Evolutionary conservation across 1,140 invertebrate species (phyloP), one percentile per base, ranked within the genome.

Genomic region (Eumeta japonica): DNA sequence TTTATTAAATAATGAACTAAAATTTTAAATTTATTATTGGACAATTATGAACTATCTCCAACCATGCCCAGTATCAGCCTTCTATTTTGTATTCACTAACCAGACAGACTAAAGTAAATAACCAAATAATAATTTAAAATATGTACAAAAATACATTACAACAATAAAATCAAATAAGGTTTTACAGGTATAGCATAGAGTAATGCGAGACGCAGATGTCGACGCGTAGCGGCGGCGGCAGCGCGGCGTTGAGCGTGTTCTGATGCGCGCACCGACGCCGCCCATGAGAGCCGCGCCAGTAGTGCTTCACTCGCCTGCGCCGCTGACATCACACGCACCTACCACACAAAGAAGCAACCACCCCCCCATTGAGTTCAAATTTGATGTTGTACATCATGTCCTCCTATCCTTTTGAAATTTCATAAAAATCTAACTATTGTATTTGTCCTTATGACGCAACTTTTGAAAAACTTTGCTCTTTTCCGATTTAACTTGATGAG

Each of bases 241-340:
- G 68, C 68, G 11, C 64, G 55, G 2, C 68, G 43, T 30, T 73
- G 68, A 10, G 68, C 68, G 38, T 58, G 51, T 49, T 73, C 65
- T 1, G 53, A 55, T 20, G 68, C 68, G 11, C 68, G 61, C 28
- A 65, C 41, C 9, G 65, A 71, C 3, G 68, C 68, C 9, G 64
- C 59, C 68, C 68, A 73, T 30, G 68, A 73, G 17, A 73, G 49
- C 24, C 68, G 57, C 28, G 68, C 68, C 28, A 73, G 47, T 28
- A 73, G 37, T 17, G 68, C 68, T 35, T 73, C 66, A 20, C 68
- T 65, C 2, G 68, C 68, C 62, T 63, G 60, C 37, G 68, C 64
- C 16, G 68, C 68, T 11, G 68, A 73, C 68, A 73, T 73, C 12
- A 73, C 63, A 0, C 68, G 65, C 33, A 73, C 66, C 65, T 70